Conservation (phyloP, 2,797 vertebrate species). For the Crocodylus rhombifer region DNA sequence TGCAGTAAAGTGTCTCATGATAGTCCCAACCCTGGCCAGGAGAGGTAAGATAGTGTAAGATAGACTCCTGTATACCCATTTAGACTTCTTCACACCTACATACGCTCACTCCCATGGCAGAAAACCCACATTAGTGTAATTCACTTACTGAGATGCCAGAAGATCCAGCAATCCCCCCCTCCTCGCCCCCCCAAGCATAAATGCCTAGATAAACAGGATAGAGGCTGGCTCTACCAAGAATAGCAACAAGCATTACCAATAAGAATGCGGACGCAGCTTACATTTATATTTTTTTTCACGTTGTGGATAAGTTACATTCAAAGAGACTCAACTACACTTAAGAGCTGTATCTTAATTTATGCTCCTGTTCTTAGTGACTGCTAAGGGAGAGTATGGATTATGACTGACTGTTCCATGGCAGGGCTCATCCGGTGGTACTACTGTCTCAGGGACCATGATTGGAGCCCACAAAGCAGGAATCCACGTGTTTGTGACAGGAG, state of each 20-base stretch:
- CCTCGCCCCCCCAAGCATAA: not conserved
- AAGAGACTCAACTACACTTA: no score
- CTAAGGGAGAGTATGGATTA: not conserved
- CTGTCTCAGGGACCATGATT: conserved; percentile 92
- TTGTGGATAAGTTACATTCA: not conserved
- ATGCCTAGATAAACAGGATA: not conserved
- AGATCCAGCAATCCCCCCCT: not conserved
- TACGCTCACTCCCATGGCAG: not conserved
- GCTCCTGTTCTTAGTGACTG: no score
- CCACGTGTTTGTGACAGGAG: conserved; percentile 90
- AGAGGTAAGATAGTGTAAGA: not conserved
- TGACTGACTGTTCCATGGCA: conserved; percentile 58
- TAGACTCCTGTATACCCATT: not conserved
- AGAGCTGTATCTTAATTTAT: no score
- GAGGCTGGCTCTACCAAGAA: not conserved
- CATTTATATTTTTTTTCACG: not conserved
- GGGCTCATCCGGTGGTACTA: conserved; percentile 91
- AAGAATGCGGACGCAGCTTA: not conserved
- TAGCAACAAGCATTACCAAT: not conserved
- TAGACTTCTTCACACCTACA: not conserved
- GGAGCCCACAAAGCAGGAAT: conserved; percentile 89
- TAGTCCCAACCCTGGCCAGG: no score
- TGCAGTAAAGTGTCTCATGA: no score
- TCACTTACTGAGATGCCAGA: not conserved
- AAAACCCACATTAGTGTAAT: not conserved